phyloP scores from a whole-genome alignment of 2,797 vertebrate species.

The Triplophysa yarkandensis region DNA sequence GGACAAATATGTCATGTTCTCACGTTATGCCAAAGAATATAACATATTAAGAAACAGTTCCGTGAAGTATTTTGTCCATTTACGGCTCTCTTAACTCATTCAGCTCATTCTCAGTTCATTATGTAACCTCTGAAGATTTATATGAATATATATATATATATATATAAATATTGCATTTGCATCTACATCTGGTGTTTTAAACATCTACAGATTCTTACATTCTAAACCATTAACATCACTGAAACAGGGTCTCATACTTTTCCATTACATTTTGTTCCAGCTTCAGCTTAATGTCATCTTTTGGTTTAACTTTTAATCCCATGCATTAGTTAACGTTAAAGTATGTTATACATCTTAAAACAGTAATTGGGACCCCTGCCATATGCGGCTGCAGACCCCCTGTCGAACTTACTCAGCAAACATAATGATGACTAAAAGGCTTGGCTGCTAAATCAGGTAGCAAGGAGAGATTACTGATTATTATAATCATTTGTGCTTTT shows the following conservation, averaged over 20 bases:
- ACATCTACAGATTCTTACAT: neutral
- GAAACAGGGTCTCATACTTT: neutral
- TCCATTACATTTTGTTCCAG: neutral
- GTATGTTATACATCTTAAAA: neutral
- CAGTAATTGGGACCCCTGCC: neutral
- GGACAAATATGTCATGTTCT: too few species aligned
- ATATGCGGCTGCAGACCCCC: neutral
- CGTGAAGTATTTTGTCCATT: too few species aligned
- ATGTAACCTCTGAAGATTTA: too few species aligned
- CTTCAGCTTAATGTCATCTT: neutral
- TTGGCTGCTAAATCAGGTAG: neutral
- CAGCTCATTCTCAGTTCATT: too few species aligned
- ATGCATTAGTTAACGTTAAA: neutral
- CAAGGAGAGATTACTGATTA: neutral
- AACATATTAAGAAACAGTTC: too few species aligned
- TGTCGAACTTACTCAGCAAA: neutral
- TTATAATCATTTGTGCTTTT: neutral
- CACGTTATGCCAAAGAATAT: too few species aligned
- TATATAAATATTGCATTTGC: too few species aligned
- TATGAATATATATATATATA: too few species aligned
- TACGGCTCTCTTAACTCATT: too few species aligned
- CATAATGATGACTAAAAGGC: neutral
- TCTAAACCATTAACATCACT: neutral
- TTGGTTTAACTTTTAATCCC: neutral
- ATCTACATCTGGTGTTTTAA: too few species aligned